These are phyloP conservation scores for Brachypterus glaber DNA, from an alignment of 2,888 invertebrate species.

Conservation along the genomic window DNA sequence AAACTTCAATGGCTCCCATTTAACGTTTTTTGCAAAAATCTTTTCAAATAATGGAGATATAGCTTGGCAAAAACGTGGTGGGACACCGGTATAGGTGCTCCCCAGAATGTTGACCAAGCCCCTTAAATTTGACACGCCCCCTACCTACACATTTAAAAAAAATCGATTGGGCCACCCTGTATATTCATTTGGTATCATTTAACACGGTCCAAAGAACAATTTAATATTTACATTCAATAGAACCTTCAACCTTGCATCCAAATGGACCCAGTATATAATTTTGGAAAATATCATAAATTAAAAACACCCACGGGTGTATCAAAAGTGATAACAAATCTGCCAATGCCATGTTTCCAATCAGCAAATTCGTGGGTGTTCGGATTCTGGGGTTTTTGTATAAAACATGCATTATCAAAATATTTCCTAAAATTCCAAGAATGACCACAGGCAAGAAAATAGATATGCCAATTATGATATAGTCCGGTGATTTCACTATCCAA, in stretches of 20 bases:
- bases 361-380: slow-evolving; percentile 59
- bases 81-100: too few species aligned
- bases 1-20: too few species aligned
- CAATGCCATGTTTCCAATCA: slow-evolving; percentile 66
- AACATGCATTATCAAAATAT: slow-evolving; percentile 54
- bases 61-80: too few species aligned
- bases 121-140: too few species aligned
- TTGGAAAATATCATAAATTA: slow-evolving; percentile 64
- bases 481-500: slow-evolving; percentile 52
- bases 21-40: too few species aligned
- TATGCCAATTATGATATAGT: slow-evolving; percentile 54
- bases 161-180: too few species aligned
- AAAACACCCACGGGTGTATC: slow-evolving; percentile 66
- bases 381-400: slow-evolving; percentile 53
- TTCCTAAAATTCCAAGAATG: slow-evolving; percentile 56
- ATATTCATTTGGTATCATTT: not conserved
- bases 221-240: slow-evolving; percentile 52
- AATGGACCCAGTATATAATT: slow-evolving; percentile 63
- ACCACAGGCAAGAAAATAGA: slow-evolving; percentile 52
- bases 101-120: too few species aligned
- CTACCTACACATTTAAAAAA: too few species aligned
- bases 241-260: slow-evolving; percentile 70
- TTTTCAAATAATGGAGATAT: too few species aligned
- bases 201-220: not conserved
- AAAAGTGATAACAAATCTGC: slow-evolving; percentile 58